Base-by-base conservation (phyloP, 2,888 invertebrate species). In the Melanotus villosus region DNA sequence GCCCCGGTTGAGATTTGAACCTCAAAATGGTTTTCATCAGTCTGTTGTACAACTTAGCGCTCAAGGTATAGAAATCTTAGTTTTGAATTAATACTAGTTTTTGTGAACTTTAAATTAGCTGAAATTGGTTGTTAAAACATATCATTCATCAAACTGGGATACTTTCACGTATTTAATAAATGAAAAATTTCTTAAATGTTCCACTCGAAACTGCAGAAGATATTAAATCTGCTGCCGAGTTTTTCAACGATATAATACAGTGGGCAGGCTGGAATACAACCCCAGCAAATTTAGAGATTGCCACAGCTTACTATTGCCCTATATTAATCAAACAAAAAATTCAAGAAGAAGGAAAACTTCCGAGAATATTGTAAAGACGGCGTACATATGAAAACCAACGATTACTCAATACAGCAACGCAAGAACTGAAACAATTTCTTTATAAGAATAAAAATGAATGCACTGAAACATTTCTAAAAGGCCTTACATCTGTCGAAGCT, bases 321-420 rank as follows among this genome's bases (percentile, higher is more conserved):
- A 38, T 38, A 6, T 14, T 14, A 38, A 38, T 38, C n/a, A 38
- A 38, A 38, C 38, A 38, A 38, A 38, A 38, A 4, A 38, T 38
- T 3, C 16, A 43, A 16, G 18, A 19, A 18, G 14, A 19, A 43
- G 14, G 38, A 38, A 38, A 14, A 38, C 38, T 6, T n/a, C 38
- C 5, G 14, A 38, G 38, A 38, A 32, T 9, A 32, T n/a, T 10
- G 38, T 4, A 38, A 38, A 38, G 32, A 32, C 32, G 9, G 9
- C 38, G 38, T 38, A 38, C 43, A 18, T 16, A 3, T 6, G 43
- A 43, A 43, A 7, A 10, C 43, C 4, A 43, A 43, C 19, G 43
- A 16, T 19, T 43, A 43, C 43, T 16, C 12, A 43, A 43, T 43
- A 43, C 43, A 12, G 43, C 43, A 43, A 6, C 43, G 12, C 43